Evolutionary conservation across 2,797 vertebrate species (phyloP), one percentile per base, ranked within the genome.

Genomic region (Chelon labrosus): DNA sequence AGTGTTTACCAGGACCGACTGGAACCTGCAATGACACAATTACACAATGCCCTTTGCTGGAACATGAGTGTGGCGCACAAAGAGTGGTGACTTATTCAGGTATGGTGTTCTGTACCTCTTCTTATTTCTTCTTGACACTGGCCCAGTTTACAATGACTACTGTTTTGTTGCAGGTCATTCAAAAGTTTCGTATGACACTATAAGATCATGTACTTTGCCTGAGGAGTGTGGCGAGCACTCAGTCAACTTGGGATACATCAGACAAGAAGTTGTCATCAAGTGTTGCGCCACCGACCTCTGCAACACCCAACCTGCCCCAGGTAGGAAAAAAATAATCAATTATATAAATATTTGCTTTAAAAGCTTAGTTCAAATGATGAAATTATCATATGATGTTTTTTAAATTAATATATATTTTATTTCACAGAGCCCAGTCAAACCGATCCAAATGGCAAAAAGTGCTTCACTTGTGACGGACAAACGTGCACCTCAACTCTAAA

Each of bases 271-370:
- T 0, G 51, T 8, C 22, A 72, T 1, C 51, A 20, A 47, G 2
- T 93, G 92, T 51, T 94, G 93, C 75, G 10, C 0, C 51, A 2
- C 76, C 0, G 22, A 79, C 0, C 64, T 79, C 11, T 94, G 93
- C 83, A 94, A 93, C 77, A 4, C 0, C 7, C 2, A 59, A 3
- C 0, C 2, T 10, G 17, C 27, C 9, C 50, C 77, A 4, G 88
- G 93, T 94, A 14, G 22, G 22, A 22, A 22, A 22, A 22, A 22
- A 22, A 22, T 22, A 22, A 22, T 22, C 22, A 22, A 22, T 22
- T 22, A 22, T 22, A 22, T 3, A 22, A 22, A 22, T 22, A 22
- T 22, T 22, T 22, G 22, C 22, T 22, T 22, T 22, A 3, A 22
- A 22, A 2, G 22, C 22, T 22, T 22, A 22, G 22, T 22, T 22